A percentile compares a stretch with the other conserved stretches of the same genome.
Evolutionary conservation across 2,797 vertebrate species (phyloP).

Genomic region (Alosa sapidissima): DNA sequence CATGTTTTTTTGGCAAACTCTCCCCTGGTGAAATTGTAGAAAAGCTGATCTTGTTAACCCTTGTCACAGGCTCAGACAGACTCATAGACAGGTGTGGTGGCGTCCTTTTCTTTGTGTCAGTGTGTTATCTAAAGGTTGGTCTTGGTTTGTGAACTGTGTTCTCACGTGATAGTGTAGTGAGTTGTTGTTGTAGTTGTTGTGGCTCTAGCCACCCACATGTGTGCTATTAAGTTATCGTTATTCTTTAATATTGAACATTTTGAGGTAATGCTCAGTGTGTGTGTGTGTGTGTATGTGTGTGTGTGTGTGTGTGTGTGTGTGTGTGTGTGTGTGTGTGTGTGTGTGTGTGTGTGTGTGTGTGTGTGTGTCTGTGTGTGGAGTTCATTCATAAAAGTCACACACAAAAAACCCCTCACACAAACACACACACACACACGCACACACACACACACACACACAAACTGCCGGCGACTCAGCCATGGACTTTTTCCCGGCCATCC

Average conservation of each 20-base stretch:
- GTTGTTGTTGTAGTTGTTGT: too few relatives aligned
- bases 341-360: slow-evolving; percentile 19
- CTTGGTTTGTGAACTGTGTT: neutral
- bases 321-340: slow-evolving; percentile 13
- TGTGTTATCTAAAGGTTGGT: neutral
- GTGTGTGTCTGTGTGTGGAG: neutral
- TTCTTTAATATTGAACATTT: too few relatives aligned
- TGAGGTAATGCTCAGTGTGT: too few relatives aligned
- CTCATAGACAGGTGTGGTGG: neutral
- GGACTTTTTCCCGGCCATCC: neutral
- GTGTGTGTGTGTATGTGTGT: too few relatives aligned
- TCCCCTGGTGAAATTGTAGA: slow-evolving; percentile 23
- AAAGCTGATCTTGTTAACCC: neutral
- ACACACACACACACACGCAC: neutral
- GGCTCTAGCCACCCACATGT: neutral
- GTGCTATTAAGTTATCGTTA: too few relatives aligned
- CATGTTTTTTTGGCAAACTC: neutral
- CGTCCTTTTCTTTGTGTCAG: neutral
- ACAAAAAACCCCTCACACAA: neutral
- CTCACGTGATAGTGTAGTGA: neutral
- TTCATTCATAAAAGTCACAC: neutral
- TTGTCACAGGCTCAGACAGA: neutral
- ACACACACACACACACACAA: too few relatives aligned
- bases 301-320: slow-evolving; percentile 10
- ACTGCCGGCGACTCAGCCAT: too few relatives aligned